Evolutionary conservation across 2,797 vertebrate genomes (phyloP).

Genomic region (Rousettus madagascariensis): DNA sequence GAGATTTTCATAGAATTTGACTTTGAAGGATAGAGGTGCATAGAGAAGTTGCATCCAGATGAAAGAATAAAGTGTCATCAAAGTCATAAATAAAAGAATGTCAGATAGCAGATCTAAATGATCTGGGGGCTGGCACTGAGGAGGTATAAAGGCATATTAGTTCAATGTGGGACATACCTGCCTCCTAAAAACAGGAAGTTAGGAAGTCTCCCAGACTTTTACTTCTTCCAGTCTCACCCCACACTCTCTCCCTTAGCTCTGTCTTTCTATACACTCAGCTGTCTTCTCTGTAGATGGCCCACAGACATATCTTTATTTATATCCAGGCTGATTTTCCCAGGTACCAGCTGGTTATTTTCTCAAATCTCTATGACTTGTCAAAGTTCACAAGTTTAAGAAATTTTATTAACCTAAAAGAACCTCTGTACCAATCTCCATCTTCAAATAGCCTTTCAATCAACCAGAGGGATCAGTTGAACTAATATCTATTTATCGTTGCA

Average conservation of each 20-base stretch:
- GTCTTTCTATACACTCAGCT: background rate
- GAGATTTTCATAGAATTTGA: background rate
- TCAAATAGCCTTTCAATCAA: background rate
- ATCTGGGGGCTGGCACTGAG: background rate
- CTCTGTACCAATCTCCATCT: background rate
- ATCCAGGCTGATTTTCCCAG: background rate
- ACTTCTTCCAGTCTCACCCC: background rate
- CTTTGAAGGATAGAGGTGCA: background rate
- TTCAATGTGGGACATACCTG: background rate
- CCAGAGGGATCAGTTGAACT: background rate
- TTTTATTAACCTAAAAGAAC: background rate
- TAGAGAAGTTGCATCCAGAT: background rate
- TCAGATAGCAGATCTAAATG: background rate
- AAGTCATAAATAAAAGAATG: background rate
- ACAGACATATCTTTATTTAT: background rate
- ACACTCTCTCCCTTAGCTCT: background rate
- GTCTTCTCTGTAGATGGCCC: background rate
- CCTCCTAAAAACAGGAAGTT: background rate
- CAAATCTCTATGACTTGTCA: background rate
- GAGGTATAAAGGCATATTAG: background rate
- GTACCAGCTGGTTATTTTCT: background rate
- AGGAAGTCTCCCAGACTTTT: background rate
- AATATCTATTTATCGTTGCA: background rate
- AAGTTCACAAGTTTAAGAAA: background rate
- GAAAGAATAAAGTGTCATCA: background rate